These are phyloP conservation scores for Drosophila seguyi DNA, from an alignment of 1,140 invertebrate genomes.

Conservation along the genomic window DNA sequence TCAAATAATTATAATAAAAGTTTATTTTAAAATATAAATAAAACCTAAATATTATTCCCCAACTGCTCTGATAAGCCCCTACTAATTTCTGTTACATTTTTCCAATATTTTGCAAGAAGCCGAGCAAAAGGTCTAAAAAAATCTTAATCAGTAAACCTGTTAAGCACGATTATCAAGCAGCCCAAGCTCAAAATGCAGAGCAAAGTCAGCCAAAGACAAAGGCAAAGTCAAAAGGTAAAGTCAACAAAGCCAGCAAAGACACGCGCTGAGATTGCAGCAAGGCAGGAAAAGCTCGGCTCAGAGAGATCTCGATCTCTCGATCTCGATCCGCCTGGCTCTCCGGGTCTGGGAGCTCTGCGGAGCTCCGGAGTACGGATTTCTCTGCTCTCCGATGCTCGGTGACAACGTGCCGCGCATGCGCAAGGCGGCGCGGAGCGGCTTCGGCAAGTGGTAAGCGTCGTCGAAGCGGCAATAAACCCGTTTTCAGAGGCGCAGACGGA, in stretches of 20 bases:
- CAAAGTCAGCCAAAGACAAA: slow-evolving; percentile 34
- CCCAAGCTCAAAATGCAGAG: slow-evolving; percentile 29
- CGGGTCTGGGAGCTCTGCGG: slow-evolving; percentile 13
- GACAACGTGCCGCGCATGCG: slow-evolving; percentile 65
- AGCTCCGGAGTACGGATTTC: slow-evolving; percentile 2
- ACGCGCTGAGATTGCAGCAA: slow-evolving; percentile 56
- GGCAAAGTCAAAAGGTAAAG: too few species aligned
- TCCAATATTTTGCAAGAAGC: slow-evolving; percentile 63
- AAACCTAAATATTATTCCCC: neutral
- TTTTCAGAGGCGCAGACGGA: slow-evolving; percentile 57
- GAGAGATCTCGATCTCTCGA: too few species aligned
- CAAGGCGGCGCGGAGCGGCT: slow-evolving; percentile 42
- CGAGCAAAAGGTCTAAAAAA: slow-evolving; percentile 46
- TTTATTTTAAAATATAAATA: neutral
- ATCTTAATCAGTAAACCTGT: slow-evolving; percentile 71
- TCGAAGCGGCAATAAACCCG: slow-evolving; percentile 73
- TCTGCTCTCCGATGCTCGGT: slow-evolving; percentile 4
- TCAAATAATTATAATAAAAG: neutral
- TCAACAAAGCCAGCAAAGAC: slow-evolving; percentile 32
- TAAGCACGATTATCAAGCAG: slow-evolving; percentile 56
- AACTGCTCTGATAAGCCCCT: slow-evolving; percentile 16
- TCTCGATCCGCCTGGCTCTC: neutral
- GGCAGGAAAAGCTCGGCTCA: slow-evolving; percentile 28
- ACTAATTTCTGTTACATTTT: slow-evolving; percentile 42
- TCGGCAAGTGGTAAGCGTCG: slow-evolving; percentile 22